Evolutionary conservation across 2,113 vertebrate genomes (phyloP), one percentile per base, ranked within the genome.

Genomic region (Kryptolebias marmoratus): DNA sequence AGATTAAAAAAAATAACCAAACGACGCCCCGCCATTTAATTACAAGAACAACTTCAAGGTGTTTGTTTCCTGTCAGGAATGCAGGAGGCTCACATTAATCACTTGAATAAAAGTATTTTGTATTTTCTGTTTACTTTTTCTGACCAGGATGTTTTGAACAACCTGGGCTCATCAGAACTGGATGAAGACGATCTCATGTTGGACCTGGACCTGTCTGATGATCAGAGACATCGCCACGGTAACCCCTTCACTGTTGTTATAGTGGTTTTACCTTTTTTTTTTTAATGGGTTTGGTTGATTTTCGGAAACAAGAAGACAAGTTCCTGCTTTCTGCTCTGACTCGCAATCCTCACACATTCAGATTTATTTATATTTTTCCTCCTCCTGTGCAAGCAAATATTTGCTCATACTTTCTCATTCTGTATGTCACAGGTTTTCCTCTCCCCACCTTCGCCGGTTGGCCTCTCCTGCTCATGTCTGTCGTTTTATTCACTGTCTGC

Each of bases 121-220:
- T 30, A 49, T 63, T 36, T 16, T 47, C 50, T 42, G 15, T 14
- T 28, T 7, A 28, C 3, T 77, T 80, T 88, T 11, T 83, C 44
- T 65, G 47, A 0, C 28, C 28, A 99, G 98, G 97, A 99, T 91
- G 93, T 98, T 70, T 89, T 99, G 80, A 98, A 98, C 92, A 96
- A 97, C 85, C 90, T 99, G 89, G 97, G 97, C 42, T 99, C 98
- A 48, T 98, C 97, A 75, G 98, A 99, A 85, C 86, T 99, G 75
- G 98, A 99, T 89, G 98, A 99, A 86, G 98, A 99, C 82, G 98
- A 99, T 82, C 91, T 99, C 22, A 99, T 99, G 98, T 92, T 99
- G 82, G 98, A 99, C 84, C 89, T 99, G 81, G 98, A 99, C 83
- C 95, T 98, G 79, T 93, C 96, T 47, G 97, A 99, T 71, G 97